Conservation (phyloP, 2,888 invertebrate genomes). For the Priocnemis perturbator region DNA sequence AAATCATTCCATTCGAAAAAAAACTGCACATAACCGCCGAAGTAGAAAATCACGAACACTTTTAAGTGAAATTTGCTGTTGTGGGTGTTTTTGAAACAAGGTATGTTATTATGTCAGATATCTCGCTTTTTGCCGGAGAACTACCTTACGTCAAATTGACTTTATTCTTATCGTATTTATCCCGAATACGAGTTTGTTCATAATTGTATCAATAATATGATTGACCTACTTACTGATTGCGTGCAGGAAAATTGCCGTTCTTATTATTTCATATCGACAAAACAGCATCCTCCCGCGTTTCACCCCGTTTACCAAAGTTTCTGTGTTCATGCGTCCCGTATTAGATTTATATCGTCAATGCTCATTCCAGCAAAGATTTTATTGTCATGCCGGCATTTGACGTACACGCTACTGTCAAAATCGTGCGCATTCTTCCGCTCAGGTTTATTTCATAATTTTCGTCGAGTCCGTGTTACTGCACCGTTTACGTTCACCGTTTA, state of each 20-base stretch:
- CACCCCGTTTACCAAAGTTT: slow-evolving; percentile 35
- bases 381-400: slow-evolving; percentile 71
- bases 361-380: slow-evolving; percentile 3
- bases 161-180: slow-evolving; percentile 15
- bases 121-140: slow-evolving; percentile 37
- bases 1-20: slow-evolving; percentile 43
- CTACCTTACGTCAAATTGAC: slow-evolving; percentile 46
- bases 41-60: slow-evolving; percentile 35
- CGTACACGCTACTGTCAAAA: slow-evolving; percentile 67
- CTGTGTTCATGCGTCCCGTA: slow-evolving; percentile 19
- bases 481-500: background rate
- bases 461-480: slow-evolving; percentile 12
- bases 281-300: slow-evolving; percentile 67
- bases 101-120: slow-evolving; percentile 56
- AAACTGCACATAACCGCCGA: slow-evolving; percentile 29
- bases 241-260: slow-evolving; percentile 43
- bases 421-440: slow-evolving; percentile 57
- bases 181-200: background rate
- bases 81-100: slow-evolving; percentile 60
- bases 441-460: slow-evolving; percentile 55
- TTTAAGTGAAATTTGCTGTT: slow-evolving; percentile 43
- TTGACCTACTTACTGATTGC: slow-evolving; percentile 28
- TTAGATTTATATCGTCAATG: slow-evolving; percentile 7
- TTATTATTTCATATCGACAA: slow-evolving; percentile 67
- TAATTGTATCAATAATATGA: slow-evolving; percentile 7